A percentile compares a stretch with the other conserved stretches of the same genome.
phyloP scores from a whole-genome alignment of 2,888 invertebrate genomes.

The Sarcophaga subvicina region DNA sequence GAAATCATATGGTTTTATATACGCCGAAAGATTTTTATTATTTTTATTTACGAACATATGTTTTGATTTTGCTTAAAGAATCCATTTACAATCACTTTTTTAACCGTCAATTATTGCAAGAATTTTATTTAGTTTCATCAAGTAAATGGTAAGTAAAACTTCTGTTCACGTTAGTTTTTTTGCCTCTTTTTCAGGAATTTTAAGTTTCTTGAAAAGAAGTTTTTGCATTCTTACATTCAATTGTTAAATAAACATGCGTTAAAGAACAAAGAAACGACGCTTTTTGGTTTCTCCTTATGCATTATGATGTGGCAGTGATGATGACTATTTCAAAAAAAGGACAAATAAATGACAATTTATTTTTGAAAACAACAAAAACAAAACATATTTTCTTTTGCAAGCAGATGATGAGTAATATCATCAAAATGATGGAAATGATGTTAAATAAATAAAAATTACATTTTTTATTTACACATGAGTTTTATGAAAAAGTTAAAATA shows the following conservation, averaged over 20 bases:
- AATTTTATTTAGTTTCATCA: neutral
- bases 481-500: neutral
- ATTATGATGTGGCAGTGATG: neutral
- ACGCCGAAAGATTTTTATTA: neutral
- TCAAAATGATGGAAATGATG: neutral
- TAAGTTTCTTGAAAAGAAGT: conserved; percentile 4
- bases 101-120: neutral
- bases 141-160: neutral
- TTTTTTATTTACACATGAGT: neutral
- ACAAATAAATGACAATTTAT: too few relatives aligned
- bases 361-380: neutral
- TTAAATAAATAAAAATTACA: neutral
- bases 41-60: neutral
- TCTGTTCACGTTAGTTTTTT: neutral
- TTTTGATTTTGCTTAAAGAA: too few relatives aligned
- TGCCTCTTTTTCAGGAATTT: neutral
- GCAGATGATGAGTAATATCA: conserved; percentile 1
- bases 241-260: conserved; percentile 49
- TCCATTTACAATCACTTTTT: neutral
- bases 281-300: too few relatives aligned
- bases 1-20: too few relatives aligned
- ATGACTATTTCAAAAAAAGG: conserved; percentile 40
- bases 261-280: conserved; percentile 49
- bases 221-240: conserved; percentile 32
- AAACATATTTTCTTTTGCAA: neutral